Evolutionary conservation across 2,888 invertebrate genomes (phyloP), one percentile per base, ranked within the genome.

Genomic region (Endomychus coccineus): DNA sequence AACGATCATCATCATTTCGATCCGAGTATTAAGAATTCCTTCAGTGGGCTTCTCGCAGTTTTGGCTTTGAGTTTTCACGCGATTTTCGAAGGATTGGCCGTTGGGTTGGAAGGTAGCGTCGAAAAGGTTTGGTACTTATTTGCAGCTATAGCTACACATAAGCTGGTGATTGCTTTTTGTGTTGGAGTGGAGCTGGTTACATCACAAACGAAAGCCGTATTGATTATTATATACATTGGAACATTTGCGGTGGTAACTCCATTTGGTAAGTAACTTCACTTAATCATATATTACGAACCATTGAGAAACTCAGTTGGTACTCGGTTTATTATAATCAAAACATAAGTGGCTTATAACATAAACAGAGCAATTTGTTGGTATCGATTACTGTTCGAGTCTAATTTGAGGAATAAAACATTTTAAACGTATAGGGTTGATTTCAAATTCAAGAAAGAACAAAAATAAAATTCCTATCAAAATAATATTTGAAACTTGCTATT

Each of bases 231-330:
- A 53, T 83, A 71, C 55, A 66, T 77, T 36, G 71, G 71, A 3
- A 73, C 75, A 4, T 78, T 79, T 50, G 77, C 83, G 0, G 54
- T 78, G 30, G 80, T 81, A 3, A 76, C 81, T 3, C 80, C 84
- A 0, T 52, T 83, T 40, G 67, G 64, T 64, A 44, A 49, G 58
- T 52, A 11, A 9, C 6, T 25, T n/a, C n/a, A n/a, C n/a, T n/a
- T n/a, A n/a, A n/a, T n/a, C n/a, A n/a, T n/a, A n/a, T n/a, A n/a
- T n/a, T n/a, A n/a, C n/a, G n/a, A n/a, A n/a, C n/a, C n/a, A n/a
- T n/a, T n/a, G n/a, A n/a, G n/a, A n/a, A n/a, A n/a, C n/a, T n/a
- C n/a, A n/a, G n/a, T n/a, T n/a, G n/a, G n/a, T n/a, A n/a, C n/a
- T n/a, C n/a, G n/a, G n/a, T n/a, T n/a, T n/a, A n/a, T n/a, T n/a